Evolutionary conservation across 2,888 invertebrate genomes (phyloP).

Genomic region (Andrena hattorfiana): DNA sequence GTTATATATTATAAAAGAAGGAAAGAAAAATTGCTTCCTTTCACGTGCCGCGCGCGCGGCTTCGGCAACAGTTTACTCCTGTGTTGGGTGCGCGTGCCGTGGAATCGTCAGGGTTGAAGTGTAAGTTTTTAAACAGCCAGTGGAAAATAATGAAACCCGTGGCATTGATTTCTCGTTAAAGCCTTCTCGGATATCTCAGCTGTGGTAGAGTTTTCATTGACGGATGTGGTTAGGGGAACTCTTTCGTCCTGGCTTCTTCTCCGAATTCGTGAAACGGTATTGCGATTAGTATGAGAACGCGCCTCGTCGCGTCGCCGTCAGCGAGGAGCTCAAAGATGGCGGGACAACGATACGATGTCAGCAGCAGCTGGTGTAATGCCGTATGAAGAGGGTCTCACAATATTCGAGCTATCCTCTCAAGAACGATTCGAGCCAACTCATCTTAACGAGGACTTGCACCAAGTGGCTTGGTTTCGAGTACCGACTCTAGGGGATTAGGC

Average conservation of each 20-base stretch:
- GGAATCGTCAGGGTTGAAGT: neutral
- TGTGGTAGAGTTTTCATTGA: constrained; percentile 49
- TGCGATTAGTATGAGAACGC: neutral
- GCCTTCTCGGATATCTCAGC: constrained; percentile 16
- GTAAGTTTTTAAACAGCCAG: constrained; percentile 32
- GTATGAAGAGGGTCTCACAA: constrained; percentile 54
- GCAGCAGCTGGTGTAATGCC: constrained; percentile 68
- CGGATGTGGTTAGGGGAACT: constrained; percentile 2
- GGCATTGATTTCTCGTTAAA: constrained; percentile 36
- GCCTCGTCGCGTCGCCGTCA: neutral
- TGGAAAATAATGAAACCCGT: constrained; percentile 55
- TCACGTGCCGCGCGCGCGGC: constrained; percentile 22
- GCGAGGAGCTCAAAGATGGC: constrained; percentile 11
- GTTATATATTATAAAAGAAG: constrained; percentile 38
- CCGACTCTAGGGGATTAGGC: constrained; percentile 69
- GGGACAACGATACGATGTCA: constrained; percentile 52
- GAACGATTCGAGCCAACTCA: constrained; percentile 60
- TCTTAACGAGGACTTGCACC: constrained; percentile 68
- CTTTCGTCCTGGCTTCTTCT: neutral
- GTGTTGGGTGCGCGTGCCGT: constrained; percentile 12
- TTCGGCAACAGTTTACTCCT: constrained; percentile 1
- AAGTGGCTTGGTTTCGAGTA: constrained; percentile 68
- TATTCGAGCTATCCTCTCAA: constrained; percentile 64
- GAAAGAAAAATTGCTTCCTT: constrained; percentile 51
- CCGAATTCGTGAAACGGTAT: neutral